Percentiles rank a stretch among this genome's conserved stretches.
These are phyloP conservation scores for Bolinopsis microptera DNA, from an alignment of 37 sponge, comb jelly and placozoan genomes.

Conservation along the genomic window DNA sequence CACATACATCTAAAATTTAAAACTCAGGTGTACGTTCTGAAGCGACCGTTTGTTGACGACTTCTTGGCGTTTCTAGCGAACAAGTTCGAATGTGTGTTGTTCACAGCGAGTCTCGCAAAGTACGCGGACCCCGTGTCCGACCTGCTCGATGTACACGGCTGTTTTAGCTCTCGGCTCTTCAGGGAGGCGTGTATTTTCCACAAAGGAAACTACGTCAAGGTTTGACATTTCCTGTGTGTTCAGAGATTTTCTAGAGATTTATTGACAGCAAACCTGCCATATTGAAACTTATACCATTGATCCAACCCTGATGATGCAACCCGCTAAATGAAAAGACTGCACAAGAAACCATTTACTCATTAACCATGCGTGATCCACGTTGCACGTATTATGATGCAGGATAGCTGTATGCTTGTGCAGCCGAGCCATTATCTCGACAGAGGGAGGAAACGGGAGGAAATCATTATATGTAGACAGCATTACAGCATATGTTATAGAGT, in stretches of 20 bases:
- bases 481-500: no score
- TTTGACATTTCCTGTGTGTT: not conserved
- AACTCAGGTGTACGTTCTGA: conserved; percentile 88
- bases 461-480: no score
- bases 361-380: no score
- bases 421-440: no score
- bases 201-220: conserved; percentile 98
- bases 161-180: conserved; percentile 83
- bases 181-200: conserved; percentile 97
- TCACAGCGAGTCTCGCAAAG: conserved; percentile 97
- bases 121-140: conserved; percentile 99
- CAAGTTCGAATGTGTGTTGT: conserved; percentile 96
- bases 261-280: not conserved
- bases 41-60: conserved; percentile 96
- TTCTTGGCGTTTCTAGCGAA: conserved; percentile 93
- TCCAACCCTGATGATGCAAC: no score
- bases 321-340: no score
- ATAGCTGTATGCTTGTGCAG: no score
- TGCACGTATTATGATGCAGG: no score
- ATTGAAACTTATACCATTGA: no score
- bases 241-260: not conserved
- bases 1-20: no score
- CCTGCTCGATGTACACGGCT: conserved; percentile 83
- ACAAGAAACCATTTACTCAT: no score
- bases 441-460: no score